A percentile compares a stretch with the other conserved stretches of the same genome.
Conservation (phyloP, 2,797 vertebrate species). For the Diplodus puntazzo region DNA sequence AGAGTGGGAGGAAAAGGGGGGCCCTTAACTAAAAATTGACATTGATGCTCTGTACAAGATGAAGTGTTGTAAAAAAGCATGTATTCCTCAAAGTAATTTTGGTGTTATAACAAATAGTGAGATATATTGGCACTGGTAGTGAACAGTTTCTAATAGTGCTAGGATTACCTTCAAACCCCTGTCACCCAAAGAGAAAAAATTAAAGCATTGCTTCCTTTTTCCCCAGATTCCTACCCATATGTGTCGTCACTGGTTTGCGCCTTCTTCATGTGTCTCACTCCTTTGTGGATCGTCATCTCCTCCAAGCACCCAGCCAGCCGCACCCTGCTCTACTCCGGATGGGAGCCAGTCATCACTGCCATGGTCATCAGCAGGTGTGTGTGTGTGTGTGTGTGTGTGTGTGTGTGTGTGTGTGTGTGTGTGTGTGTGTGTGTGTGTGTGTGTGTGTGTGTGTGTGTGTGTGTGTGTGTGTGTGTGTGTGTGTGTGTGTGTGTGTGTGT, state of each 20-base stretch:
- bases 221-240: conserved; percentile 91
- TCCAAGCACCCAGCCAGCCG: conserved; percentile 97
- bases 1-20: neutral
- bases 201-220: neutral
- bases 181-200: neutral
- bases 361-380: conserved; percentile 98
- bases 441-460: conserved; percentile 57
- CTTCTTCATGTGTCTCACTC: conserved; percentile 96
- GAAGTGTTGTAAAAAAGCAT: neutral
- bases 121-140: neutral
- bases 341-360: conserved; percentile 98
- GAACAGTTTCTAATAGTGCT: neutral
- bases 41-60: neutral
- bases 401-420: conserved; percentile 14
- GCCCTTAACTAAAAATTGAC: too few species aligned
- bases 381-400: conserved; percentile 72
- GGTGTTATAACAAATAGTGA: neutral
- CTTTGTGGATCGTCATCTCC: conserved; percentile 95
- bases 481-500: conserved; percentile 67
- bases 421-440: too few species aligned
- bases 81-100: neutral
- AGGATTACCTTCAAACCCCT: neutral
- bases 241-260: conserved; percentile 93
- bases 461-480: conserved; percentile 27
- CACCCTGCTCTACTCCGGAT: conserved; percentile 95